Conservation (phyloP, 2,888 invertebrate genomes). For the Plagiodera versicolora region DNA sequence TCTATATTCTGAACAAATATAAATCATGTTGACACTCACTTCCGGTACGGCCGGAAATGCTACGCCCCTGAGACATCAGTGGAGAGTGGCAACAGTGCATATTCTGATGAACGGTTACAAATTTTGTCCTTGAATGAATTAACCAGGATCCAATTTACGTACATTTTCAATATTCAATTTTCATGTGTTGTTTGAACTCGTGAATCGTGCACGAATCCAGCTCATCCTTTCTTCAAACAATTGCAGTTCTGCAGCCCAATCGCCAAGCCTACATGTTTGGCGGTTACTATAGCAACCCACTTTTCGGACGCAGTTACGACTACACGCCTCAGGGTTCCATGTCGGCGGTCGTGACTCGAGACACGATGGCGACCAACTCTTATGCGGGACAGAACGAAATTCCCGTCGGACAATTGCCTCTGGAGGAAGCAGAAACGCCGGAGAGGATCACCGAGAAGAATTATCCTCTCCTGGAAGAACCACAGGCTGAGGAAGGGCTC, state of each 20-base stretch:
- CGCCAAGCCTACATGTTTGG: constrained; percentile 42
- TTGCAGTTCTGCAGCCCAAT: background rate
- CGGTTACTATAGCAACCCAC: constrained; percentile 47
- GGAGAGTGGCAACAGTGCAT: no score
- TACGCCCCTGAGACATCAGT: no score
- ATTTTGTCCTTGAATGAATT: no score
- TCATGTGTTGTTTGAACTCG: no score
- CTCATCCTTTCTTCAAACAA: constrained; percentile 7
- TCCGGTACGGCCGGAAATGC: no score
- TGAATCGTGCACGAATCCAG: no score
- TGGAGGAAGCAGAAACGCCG: constrained; percentile 21
- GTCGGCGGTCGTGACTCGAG: constrained; percentile 52
- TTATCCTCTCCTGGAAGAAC: constrained; percentile 1
- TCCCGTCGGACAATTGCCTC: constrained; percentile 15
- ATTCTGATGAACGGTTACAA: no score
- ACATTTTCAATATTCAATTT: no score
- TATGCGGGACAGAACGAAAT: constrained; percentile 42
- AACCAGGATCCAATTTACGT: no score
- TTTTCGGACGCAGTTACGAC: constrained; percentile 27
- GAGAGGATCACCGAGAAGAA: constrained; percentile 22
- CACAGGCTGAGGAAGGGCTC: background rate
- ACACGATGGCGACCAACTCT: constrained; percentile 51
- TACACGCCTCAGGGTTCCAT: constrained; percentile 46
- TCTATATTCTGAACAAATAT: no score
- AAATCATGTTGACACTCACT: no score